Base-by-base conservation (phyloP, 2,797 vertebrate species). In the Macropodus opercularis region DNA sequence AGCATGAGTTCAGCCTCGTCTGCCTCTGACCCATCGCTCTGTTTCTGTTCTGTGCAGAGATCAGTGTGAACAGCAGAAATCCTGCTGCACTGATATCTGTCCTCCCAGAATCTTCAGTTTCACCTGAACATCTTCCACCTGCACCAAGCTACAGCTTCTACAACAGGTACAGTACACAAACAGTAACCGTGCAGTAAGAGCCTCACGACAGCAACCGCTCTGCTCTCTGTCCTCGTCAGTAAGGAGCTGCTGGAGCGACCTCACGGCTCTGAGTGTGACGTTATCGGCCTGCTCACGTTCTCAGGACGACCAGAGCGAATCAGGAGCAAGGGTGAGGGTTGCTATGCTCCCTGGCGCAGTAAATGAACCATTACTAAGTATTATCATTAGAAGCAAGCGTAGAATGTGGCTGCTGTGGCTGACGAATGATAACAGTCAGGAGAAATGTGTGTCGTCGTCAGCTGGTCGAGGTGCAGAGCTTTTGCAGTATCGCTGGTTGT, bases 51-150 rank as follows among this genome's bases (percentile, higher is more conserved):
- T 54, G 50, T 54, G 1, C 62, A 92, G 92, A 93, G 75, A 81
- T 93, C 72, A 92, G 91, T n/a, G 79, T 92, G 2, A 93, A 93
- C 79, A 92, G 91, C 79, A 88, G 89, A 60, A 92, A 92, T 31
- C 92, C 92, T 5, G 32, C 85, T 0, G 85, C 90, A 46, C 78
- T 19, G 22, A 74, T 93, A 12, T 27, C 61, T 1, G 8, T 92
- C 3, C 67, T 92, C 72, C 79, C 87, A 59, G 77, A 85, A 59
- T 78, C 66, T 34, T 74, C 74, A 5, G 70, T 89, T 44, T 79
- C 66, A 14, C 54, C 83, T 0, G 72, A 85, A 0, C 52, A 54
- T 5, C 19, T 50, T 0, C 84, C 90, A 6, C 72, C 90, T 40
- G 38, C 49, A 0, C 58, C 83, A 1, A 3, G 60, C 9, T 89